Evolutionary conservation across 2,113 vertebrate species (phyloP), one percentile per base, ranked within the genome.

Genomic region (Spilogale gracilis): DNA sequence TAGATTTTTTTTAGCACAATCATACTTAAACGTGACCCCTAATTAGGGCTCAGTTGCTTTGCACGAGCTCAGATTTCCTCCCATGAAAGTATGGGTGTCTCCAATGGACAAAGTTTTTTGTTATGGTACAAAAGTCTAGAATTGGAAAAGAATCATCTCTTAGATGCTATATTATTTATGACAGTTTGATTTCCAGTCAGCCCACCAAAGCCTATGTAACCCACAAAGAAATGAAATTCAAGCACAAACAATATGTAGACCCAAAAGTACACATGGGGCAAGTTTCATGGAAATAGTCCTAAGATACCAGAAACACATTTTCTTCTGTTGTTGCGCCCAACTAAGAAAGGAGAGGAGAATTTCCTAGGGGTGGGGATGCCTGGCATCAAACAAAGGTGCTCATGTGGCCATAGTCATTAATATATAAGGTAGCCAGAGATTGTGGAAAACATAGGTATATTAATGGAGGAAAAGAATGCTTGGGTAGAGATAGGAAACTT

Each of bases 41-140:
- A 83, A 50, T 20, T 20, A 84, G 38, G 80, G 45, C 73, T 56
- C n/a, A 30, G 45, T 76, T 43, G 18, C 83, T 94, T 87, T 63
- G 89, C 93, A 58, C 1, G 14, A 78, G 74, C 45, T 78, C 45
- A 30, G 45, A 50, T 30, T 78, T 78, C 74, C 50, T 78, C 7
- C 21, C 65, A 61, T 7, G 0, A 61, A 94, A 82, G 38, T 27
- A 61, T 16, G 8, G 43, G 32, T 14, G 63, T 78, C 83, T 96
- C 82, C 67, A 73, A 18, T 85, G 91, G 85, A 85, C 5, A 27
- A 86, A 73, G 12, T 30, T 16, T 81, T 87, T 61, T 27, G 21
- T 87, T 97, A 84, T 60, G 56, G 14, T 45, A 93, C 32, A 76
- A 32, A 96, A 88, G 43, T 82, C 52, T 92, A 84, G 43, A 89